Percentiles rank a stretch among this genome's conserved stretches.
Evolutionary conservation across 53 echinoderm and acorn worm genomes (phyloP).

Genomic region (Antedon mediterranea): DNA sequence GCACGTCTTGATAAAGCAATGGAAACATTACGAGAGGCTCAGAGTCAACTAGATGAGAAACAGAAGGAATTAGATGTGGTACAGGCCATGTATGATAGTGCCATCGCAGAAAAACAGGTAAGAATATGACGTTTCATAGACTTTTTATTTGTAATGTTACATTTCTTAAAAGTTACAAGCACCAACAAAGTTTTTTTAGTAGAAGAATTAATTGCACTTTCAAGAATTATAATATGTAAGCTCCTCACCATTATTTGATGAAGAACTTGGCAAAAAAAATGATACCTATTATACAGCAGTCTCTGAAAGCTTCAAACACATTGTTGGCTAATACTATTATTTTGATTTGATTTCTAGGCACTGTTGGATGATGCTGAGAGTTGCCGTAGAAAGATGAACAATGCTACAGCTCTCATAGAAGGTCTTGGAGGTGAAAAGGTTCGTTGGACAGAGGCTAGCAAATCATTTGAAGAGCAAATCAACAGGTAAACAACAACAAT

Average conservation of each 20-base stretch:
- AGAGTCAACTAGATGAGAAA: constrained; percentile 43
- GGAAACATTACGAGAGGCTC: constrained; percentile 27
- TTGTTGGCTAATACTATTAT: too few relatives aligned
- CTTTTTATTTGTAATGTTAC: too few relatives aligned
- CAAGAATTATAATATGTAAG: too few relatives aligned
- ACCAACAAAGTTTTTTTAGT: too few relatives aligned
- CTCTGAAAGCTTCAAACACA: too few relatives aligned
- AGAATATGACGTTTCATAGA: too few relatives aligned
- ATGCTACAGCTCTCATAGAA: constrained; percentile 83
- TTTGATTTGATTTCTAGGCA: constrained; percentile 6
- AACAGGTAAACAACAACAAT: constrained; percentile 61
- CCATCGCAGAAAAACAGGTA: constrained; percentile 46
- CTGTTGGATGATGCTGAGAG: constrained; percentile 91
- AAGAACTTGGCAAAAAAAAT: too few relatives aligned
- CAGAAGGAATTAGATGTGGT: constrained; percentile 44
- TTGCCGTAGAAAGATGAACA: constrained; percentile 92
- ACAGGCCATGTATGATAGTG: constrained; percentile 43
- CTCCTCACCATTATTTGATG: too few relatives aligned
- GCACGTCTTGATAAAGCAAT: constrained; percentile 47
- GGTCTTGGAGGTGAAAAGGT: constrained; percentile 96
- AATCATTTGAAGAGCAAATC: constrained; percentile 89
- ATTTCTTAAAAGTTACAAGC: too few relatives aligned
- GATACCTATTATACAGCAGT: too few relatives aligned
- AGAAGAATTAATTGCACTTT: too few relatives aligned
- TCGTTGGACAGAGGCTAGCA: constrained; percentile 95